phyloP scores from a whole-genome alignment of 2,113 vertebrate genomes.

The Hoplias malabaricus region DNA sequence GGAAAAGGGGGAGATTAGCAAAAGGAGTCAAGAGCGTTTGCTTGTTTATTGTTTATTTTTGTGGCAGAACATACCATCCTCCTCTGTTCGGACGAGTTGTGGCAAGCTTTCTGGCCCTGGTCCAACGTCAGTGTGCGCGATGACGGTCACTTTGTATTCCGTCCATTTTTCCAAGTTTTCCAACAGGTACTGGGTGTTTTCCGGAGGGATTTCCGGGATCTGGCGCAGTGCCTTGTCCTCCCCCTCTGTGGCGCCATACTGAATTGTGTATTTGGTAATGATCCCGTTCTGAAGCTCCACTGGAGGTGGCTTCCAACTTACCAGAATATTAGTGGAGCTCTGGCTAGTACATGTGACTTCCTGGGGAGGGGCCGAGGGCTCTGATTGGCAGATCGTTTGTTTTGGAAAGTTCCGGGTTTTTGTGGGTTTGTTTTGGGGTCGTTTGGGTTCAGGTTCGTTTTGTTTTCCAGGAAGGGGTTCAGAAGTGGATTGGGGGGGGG shows the following conservation, averaged over 20 bases:
- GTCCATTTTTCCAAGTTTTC: slow-evolving; percentile 99
- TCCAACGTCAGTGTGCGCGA: slow-evolving; percentile 93
- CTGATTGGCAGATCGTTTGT: slow-evolving; percentile 81
- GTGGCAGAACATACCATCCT: slow-evolving; percentile 95
- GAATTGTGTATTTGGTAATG: slow-evolving; percentile 91
- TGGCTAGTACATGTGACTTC: slow-evolving; percentile 93
- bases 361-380: slow-evolving; percentile 95
- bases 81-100: slow-evolving; percentile 94
- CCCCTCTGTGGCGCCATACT: slow-evolving; percentile 83
- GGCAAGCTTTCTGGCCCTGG: slow-evolving; percentile 92
- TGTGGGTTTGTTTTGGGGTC: slow-evolving; percentile 44
- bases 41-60: not conserved
- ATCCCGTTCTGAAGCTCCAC: slow-evolving; percentile 93
- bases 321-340: slow-evolving; percentile 97
- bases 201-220: slow-evolving; percentile 84
- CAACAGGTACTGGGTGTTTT: slow-evolving; percentile 91
- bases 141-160: slow-evolving; percentile 92
- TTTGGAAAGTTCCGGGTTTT: slow-evolving; percentile 42
- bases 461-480: slow-evolving; percentile 53
- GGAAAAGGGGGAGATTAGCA: slow-evolving; percentile 62
- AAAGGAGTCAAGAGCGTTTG: slow-evolving; percentile 64
- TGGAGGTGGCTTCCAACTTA: slow-evolving; percentile 96
- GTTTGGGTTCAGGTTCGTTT: slow-evolving; percentile 48
- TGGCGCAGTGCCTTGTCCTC: slow-evolving; percentile 83
- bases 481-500: too few relatives aligned